phyloP scores from a whole-genome alignment of 2,113 vertebrate genomes.

The Perca flavescens region DNA sequence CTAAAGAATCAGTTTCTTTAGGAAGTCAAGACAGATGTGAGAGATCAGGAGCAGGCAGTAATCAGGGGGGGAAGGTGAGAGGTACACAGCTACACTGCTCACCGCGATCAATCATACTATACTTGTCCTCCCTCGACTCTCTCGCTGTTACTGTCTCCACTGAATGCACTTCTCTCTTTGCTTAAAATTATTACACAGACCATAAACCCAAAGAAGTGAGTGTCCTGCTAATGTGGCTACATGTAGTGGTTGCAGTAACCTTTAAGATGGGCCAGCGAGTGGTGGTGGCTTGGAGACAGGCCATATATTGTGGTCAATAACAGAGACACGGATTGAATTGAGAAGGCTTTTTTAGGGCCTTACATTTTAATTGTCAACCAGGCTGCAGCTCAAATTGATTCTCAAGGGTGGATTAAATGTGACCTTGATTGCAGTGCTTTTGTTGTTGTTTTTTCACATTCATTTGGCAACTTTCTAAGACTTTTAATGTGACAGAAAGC shows the following conservation, averaged over 20 bases:
- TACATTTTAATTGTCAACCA: constrained; percentile 74
- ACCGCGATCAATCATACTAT: constrained; percentile 79
- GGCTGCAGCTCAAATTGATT: constrained; percentile 58
- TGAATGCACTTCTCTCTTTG: constrained; percentile 81
- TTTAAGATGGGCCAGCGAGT: constrained; percentile 79
- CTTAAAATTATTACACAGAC: constrained; percentile 84
- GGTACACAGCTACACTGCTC: constrained; percentile 79
- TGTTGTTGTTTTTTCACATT: background rate
- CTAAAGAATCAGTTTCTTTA: constrained; percentile 58
- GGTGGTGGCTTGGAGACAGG: constrained; percentile 72
- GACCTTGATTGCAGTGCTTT: constrained; percentile 40
- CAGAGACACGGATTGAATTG: constrained; percentile 66
- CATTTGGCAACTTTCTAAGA: constrained; percentile 10
- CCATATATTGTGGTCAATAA: constrained; percentile 79
- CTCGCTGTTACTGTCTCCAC: constrained; percentile 80
- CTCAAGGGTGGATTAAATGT: constrained; percentile 30
- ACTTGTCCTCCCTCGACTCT: constrained; percentile 81
- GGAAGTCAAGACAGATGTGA: constrained; percentile 81
- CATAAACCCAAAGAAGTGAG: constrained; percentile 82
- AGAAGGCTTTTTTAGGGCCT: constrained; percentile 67
- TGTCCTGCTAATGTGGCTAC: constrained; percentile 82
- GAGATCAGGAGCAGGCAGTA: constrained; percentile 79
- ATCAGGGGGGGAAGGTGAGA: constrained; percentile 71
- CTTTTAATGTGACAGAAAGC: constrained; percentile 3
- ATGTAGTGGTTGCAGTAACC: constrained; percentile 81